These are phyloP conservation scores for Parotocinclus haroldoi DNA, from an alignment of 2,797 vertebrate genomes.

Conservation along the genomic window DNA sequence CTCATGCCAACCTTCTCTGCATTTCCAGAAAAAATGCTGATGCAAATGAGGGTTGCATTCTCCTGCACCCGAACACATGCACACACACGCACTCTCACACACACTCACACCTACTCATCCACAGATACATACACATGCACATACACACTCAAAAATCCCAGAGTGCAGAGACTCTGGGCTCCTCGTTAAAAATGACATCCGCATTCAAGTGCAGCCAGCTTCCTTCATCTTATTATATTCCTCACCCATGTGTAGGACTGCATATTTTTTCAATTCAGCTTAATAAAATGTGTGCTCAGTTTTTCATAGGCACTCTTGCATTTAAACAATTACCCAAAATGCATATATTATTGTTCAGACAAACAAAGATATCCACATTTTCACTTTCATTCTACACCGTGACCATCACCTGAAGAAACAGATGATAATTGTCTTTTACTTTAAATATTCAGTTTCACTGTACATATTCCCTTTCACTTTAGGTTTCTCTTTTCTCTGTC, in stretches of 20 bases:
- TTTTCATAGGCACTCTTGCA: conserved; percentile 64
- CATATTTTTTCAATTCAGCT: conserved; percentile 47
- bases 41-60: conserved; percentile 23
- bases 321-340: conserved; percentile 54
- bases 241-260: conserved; percentile 1
- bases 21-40: conserved; percentile 33
- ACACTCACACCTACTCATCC: conserved; percentile 4
- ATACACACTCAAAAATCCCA: conserved; percentile 14
- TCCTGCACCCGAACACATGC: conserved; percentile 6
- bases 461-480: too few species aligned
- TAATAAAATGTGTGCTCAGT: conserved; percentile 65
- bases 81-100: conserved; percentile 1
- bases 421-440: too few species aligned
- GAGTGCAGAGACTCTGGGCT: conserved; percentile 10
- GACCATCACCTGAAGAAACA: too few species aligned
- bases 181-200: conserved; percentile 37
- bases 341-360: neutral
- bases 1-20: conserved; percentile 61
- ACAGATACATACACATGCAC: conserved; percentile 12
- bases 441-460: too few species aligned
- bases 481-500: too few species aligned
- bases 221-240: conserved; percentile 24
- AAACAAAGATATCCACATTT: too few species aligned
- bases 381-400: too few species aligned
- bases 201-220: conserved; percentile 8